phyloP scores from a whole-genome alignment of 1,140 invertebrate species.

The Megalopta genalis region DNA sequence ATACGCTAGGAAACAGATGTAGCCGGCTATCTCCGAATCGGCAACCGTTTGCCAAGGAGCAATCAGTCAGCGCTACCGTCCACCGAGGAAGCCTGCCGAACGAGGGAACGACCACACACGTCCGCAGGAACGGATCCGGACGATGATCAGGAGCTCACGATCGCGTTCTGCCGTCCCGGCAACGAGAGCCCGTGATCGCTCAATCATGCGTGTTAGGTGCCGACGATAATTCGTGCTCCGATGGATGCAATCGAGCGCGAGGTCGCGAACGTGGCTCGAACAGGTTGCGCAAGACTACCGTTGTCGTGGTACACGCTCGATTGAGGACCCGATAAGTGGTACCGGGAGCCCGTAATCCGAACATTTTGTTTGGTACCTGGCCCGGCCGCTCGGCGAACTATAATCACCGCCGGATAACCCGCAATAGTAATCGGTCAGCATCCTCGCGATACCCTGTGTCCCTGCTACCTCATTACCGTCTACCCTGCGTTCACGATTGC shows the following conservation, averaged over 20 bases:
- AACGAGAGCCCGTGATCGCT: slow-evolving; percentile 65
- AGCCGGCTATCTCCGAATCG: slow-evolving; percentile 52
- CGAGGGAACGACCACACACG: slow-evolving; percentile 44
- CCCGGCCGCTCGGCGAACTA: slow-evolving; percentile 33
- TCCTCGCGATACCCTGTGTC: slow-evolving; percentile 12
- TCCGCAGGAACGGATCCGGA: slow-evolving; percentile 20
- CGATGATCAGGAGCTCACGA: slow-evolving; percentile 44
- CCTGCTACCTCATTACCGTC: slow-evolving; percentile 14
- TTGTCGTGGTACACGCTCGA: slow-evolving; percentile 53
- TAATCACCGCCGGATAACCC: slow-evolving; percentile 57
- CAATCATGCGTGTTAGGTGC: slow-evolving; percentile 72
- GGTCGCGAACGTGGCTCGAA: slow-evolving; percentile 69
- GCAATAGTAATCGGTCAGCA: slow-evolving; percentile 40
- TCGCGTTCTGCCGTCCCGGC: background rate
- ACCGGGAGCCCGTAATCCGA: slow-evolving; percentile 40
- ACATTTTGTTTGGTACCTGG: slow-evolving; percentile 50
- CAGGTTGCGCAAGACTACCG: slow-evolving; percentile 64
- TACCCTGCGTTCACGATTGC: slow-evolving; percentile 1
- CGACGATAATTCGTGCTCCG: slow-evolving; percentile 71
- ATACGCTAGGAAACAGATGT: slow-evolving; percentile 22
- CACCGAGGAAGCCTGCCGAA: slow-evolving; percentile 36
- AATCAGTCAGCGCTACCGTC: slow-evolving; percentile 63
- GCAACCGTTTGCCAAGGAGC: slow-evolving; percentile 48
- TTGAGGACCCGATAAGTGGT: slow-evolving; percentile 55
- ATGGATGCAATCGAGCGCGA: slow-evolving; percentile 62